These are phyloP conservation scores for Pluvialis apricaria DNA, from an alignment of 2,113 vertebrate species.

Conservation along the genomic window DNA sequence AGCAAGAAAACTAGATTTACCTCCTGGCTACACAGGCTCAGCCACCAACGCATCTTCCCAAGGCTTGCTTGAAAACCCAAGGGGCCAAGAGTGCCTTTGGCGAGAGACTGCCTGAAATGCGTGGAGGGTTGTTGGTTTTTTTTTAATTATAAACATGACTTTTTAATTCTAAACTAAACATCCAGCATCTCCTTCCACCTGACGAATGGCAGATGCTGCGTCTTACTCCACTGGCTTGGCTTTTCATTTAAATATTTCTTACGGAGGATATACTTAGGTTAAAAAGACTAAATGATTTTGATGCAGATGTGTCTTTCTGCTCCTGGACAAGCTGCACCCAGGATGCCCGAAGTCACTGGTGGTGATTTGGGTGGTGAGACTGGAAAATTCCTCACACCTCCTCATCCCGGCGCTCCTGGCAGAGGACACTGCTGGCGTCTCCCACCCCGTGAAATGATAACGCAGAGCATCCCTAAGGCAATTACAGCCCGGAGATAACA, in stretches of 20 bases:
- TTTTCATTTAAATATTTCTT: background rate
- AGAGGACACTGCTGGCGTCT: background rate
- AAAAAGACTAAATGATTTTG: background rate
- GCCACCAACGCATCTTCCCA: background rate
- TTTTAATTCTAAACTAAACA: background rate
- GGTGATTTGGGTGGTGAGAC: background rate
- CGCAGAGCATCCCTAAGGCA: background rate
- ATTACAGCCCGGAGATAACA: background rate
- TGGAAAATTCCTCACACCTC: background rate
- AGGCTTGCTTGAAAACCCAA: background rate
- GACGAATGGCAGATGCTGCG: background rate
- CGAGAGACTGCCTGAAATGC: background rate
- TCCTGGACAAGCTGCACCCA: background rate
- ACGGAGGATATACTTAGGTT: fast-evolving
- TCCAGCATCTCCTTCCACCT: background rate
- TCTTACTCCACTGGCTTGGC: background rate
- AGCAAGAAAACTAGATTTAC: background rate
- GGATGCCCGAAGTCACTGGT: background rate
- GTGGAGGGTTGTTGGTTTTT: background rate
- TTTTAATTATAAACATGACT: background rate
- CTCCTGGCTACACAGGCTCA: background rate
- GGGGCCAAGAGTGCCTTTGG: background rate
- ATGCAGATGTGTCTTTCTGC: background rate
- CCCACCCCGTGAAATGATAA: fast-evolving
- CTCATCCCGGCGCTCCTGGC: background rate